Evolutionary conservation across 1,140 invertebrate genomes (phyloP), one percentile per base, ranked within the genome.

Genomic region (Magallana angulata): DNA sequence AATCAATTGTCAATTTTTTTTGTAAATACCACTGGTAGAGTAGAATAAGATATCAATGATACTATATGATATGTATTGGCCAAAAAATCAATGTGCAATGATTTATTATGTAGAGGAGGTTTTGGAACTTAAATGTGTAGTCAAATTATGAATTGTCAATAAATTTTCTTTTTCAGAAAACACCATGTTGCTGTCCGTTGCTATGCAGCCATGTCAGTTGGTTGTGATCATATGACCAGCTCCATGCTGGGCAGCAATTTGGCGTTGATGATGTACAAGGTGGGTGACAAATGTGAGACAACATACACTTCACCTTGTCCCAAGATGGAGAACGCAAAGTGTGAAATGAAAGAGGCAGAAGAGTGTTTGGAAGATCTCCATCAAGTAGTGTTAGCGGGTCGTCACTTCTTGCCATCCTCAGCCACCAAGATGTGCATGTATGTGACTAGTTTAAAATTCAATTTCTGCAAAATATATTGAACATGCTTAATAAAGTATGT

Each of bases 341-440:
- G 82, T 48, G 30, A 62, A 24, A 18, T 84, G 57, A 14, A 62
- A 18, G 82, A 84, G 5, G 58, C 57, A 62, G 57, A 59, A 7
- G 59, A 84, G 48, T 84, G 82, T 36, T 30, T 84, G 24, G 57
- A 59, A 36, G 82, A 24, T 9, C 58, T 84, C n/a, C 58, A 84
- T 14, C 7, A 60, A 62, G 58, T 58, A 0, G 57, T 84, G 59
- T 18, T 48, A 18, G 57, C 57, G 18, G 82, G 16, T 7, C 59
- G 48, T 60, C n/a, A 84, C 30, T 84, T 84, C 82, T 36, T 84
- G 36, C 82, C 82, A 16, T n/a, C n/a, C 11, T 84, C 82, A 24
- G 59, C 58, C 24, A 62, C n/a, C 0, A 16, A 59, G n/a, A 84
- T 84, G 82, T 84, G 82, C 82, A 84, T 84, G 82, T 84, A 84